Evolutionary conservation across 53 echinoderm and acorn worm species (phyloP), one percentile per base, ranked within the genome.

Genomic region (Luidia sarsii): DNA sequence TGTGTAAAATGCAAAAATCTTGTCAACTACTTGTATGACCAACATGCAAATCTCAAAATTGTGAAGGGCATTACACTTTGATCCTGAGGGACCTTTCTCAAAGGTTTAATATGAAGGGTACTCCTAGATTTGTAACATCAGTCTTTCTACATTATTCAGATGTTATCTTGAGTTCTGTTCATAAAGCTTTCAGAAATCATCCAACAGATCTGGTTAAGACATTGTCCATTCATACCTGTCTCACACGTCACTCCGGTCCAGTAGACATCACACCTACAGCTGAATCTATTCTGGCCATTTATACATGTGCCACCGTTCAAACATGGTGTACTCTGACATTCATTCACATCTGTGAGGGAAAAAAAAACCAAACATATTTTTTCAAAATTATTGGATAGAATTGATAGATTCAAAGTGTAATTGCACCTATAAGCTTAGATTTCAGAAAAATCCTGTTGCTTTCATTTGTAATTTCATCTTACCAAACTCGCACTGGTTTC

Each of bases 401-500:
- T 25, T 0, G 22, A 68, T 20, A 49, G 5, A 36, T 21, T 38
- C 6, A 4, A 30, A 51, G 53, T 37, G 10, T 23, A 4, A 71
- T 71, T 23, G 28, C 29, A 61, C 6, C 6, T 15, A 8, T 59
- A 16, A 23, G 25, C 72, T 56, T 27, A 71, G 5, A 15, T 19
- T 39, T 9, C 16, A 16, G 0, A 25, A 22, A n/a, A n/a, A n/a
- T n/a, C n/a, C n/a, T n/a, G n/a, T n/a, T n/a, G n/a, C n/a, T n/a
- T n/a, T n/a, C n/a, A n/a, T n/a, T n/a, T n/a, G n/a, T n/a, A 4
- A 7, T 33, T 65, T 7, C 29, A 7, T 29, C 87, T 71, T 71
- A 87, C 87, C 72, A 15, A 36, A 71, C 64, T 87, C 77, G 49
- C 87, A 87, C 16, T 71, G 71, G 37, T 60, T 79, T 18, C 90